Evolutionary conservation across 2,888 invertebrate species (phyloP), one percentile per base, ranked within the genome.

Genomic region (Eupsilia transversa): DNA sequence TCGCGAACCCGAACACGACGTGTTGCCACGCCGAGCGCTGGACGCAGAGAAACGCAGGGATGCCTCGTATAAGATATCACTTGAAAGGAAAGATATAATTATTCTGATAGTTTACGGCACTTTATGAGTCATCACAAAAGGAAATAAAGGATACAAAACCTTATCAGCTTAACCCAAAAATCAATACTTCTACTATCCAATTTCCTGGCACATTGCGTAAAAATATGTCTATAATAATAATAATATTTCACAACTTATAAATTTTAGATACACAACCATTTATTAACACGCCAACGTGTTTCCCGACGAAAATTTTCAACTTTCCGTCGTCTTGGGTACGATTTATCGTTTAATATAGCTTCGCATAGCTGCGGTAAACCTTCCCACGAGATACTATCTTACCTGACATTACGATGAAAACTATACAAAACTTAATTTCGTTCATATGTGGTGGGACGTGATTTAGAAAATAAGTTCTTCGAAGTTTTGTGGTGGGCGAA

Each of bases 311-410:
- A 88, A 88, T 85, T 87, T 84, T 83, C 83, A 87, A 86, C 86
- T 86, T 86, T 83, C 82, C 82, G 86, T 86, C 86, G 86, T 76
- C 85, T 82, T 23, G 80, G 81, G 79, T 72, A 84, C 87, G 82
- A 89, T 89, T 89, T 89, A 89, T 89, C 83, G 87, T 87, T 86
- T 84, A 89, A 89, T 89, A 88, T 82, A 88, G 82, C 87, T 82
- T 81, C 78, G 43, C 72, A 76, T 74, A 82, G 76, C 82, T 71
- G 73, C 77, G 83, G 80, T 79, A 74, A 75, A 72, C 74, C 72
- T 35, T 49, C 74, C 72, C 64, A 35, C 17, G 74, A 79, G 86
- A 80, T 85, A 79, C 30, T 59, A 75, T 74, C 74, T 63, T 65
- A 84, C 83, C 83, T 83, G 84, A 77, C 84, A 83, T 72, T 70